A percentile compares a stretch with the other conserved stretches of the same genome.
Conservation (phyloP, 2,888 invertebrate genomes). For the Smittia aterrima region DNA sequence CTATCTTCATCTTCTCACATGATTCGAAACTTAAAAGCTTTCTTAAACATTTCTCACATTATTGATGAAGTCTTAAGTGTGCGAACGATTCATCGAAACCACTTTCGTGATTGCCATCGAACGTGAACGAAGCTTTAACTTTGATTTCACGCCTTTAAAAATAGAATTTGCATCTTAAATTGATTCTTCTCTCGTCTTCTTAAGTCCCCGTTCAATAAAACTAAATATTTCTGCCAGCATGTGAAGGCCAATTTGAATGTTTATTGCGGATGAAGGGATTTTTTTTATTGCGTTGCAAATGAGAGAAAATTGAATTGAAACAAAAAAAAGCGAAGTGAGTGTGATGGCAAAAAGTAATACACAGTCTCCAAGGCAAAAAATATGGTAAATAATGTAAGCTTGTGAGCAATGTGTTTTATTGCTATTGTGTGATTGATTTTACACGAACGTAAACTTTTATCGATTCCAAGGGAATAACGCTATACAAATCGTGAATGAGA, state of each 20-base stretch:
- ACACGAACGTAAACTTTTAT: slow-evolving; percentile 36
- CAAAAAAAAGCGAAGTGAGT: slow-evolving; percentile 20
- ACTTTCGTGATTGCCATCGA: neutral
- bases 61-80: neutral
- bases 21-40: no score
- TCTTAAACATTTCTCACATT: neutral
- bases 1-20: no score
- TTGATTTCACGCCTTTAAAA: neutral
- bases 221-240: slow-evolving; percentile 17
- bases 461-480: slow-evolving; percentile 8
- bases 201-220: neutral
- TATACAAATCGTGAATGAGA: neutral
- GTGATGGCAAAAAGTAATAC: slow-evolving; percentile 10
- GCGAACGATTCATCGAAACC: neutral
- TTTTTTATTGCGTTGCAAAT: slow-evolving; percentile 17
- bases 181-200: neutral
- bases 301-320: slow-evolving; percentile 33
- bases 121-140: no score
- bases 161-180: neutral
- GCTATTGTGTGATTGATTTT: slow-evolving; percentile 24
- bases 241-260: slow-evolving; percentile 27
- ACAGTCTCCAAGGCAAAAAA: neutral
- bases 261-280: slow-evolving; percentile 30
- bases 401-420: slow-evolving; percentile 34
- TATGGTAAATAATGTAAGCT: slow-evolving; percentile 14